Evolutionary conservation across 1,140 invertebrate species (phyloP).

Genomic region (Diachasma alloeum): DNA sequence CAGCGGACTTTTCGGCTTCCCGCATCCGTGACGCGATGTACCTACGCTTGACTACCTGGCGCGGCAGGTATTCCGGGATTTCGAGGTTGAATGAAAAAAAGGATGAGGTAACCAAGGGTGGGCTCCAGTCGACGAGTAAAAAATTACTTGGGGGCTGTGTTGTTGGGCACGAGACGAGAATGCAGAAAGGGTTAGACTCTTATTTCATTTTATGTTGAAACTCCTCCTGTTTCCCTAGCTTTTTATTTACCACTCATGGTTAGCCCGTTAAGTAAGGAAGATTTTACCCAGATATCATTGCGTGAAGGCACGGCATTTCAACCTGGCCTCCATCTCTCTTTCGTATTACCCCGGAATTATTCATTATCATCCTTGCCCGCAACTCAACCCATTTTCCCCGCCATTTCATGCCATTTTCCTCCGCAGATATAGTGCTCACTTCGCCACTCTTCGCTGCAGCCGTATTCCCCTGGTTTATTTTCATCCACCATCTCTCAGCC

Average conservation of each 20-base stretch:
- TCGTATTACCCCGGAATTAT: constrained; percentile 48
- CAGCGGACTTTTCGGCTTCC: constrained; percentile 33
- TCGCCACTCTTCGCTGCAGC: background rate
- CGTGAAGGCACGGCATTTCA: constrained; percentile 32
- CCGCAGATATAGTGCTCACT: constrained; percentile 35
- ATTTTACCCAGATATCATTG: constrained; percentile 32
- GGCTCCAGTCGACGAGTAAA: background rate
- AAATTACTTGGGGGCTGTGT: constrained; percentile 12
- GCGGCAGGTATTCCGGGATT: constrained; percentile 22
- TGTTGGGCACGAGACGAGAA: constrained; percentile 12
- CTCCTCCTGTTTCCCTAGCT: constrained; percentile 16
- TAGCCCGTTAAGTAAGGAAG: constrained; percentile 22
- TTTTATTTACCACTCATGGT: background rate
- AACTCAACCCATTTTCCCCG: constrained; percentile 33
- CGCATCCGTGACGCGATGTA: background rate
- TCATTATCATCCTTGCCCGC: constrained; percentile 48
- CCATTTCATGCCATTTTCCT: constrained; percentile 22
- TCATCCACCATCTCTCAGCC: constrained; percentile 21
- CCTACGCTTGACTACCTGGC: constrained; percentile 14
- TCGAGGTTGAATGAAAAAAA: background rate
- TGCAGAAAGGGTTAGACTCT: constrained; percentile 16
- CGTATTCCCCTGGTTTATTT: background rate
- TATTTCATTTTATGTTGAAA: constrained; percentile 18
- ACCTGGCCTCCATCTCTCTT: constrained; percentile 47
- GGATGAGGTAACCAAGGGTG: background rate